Base-by-base conservation (phyloP, 2,113 vertebrate species). In the Mobula birostris region DNA sequence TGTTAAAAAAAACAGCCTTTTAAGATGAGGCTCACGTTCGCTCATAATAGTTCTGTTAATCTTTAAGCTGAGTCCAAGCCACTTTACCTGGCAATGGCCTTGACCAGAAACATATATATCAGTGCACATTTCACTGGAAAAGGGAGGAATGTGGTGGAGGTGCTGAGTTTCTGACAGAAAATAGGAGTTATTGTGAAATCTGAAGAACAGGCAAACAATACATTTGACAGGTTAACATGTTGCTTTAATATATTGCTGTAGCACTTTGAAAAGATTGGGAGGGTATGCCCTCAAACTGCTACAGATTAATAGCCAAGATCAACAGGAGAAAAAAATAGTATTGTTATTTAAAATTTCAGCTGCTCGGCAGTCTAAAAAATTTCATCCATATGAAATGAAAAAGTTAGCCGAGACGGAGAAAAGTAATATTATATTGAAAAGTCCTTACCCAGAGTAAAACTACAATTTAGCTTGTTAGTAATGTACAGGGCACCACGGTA, bases 121-220 rank as follows among this genome's bases (percentile, higher is more conserved):
- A 93, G 24, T 74, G 48, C 68, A 74, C 21, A 21, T 76, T 74
- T 48, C 70, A 74, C 68, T 56, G 91, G 68, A 36, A 76, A 74
- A 93, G 91, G 91, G 91, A 93, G 91, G 91, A 93, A 93, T 93
- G 91, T 56, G 91, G 91, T 93, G 91, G 91, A 93, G 91, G 70
- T 93, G 91, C 91, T 93, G 91, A 93, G 8, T 74, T 74, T 93
- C 70, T 93, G 91, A 93, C 91, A 93, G 91, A 56, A 93, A 74
- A 76, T 76, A 74, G 70, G 91, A 93, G 91, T 93, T 15, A 93
- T 36, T 93, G 70, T 56, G 24, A 93, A 93, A 76, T 29, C 91
- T 48, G 40, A 93, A 93, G 91, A 72, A 93, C 40, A 48, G 91
- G 91, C 68, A 74, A 93, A 40, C 40, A 93, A 76, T 93, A 27